Percentiles rank a stretch among this genome's conserved stretches.
Evolutionary conservation across 2,888 invertebrate genomes (phyloP).

Genomic region (Tenthredo notha): DNA sequence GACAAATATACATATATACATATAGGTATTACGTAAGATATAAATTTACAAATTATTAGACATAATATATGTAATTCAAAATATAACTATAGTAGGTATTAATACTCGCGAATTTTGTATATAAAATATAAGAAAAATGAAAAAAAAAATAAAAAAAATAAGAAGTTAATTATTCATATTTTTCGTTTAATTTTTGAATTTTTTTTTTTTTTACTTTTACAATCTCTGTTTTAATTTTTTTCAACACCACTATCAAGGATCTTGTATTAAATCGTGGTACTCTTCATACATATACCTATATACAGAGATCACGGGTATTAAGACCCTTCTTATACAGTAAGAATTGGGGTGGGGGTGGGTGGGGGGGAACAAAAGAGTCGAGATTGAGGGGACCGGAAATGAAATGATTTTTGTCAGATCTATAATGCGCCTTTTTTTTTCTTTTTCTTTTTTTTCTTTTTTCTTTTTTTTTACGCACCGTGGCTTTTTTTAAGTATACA

Average conservation of each 20-base stretch:
- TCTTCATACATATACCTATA: background rate
- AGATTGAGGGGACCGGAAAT: slow-evolving; percentile 35
- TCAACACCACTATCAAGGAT: background rate
- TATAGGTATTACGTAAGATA: too few species aligned
- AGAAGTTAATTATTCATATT: background rate
- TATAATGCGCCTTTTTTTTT: background rate
- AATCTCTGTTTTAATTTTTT: background rate
- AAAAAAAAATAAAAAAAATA: background rate
- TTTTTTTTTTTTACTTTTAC: background rate
- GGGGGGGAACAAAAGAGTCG: slow-evolving; percentile 30
- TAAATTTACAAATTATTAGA: too few species aligned
- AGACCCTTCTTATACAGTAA: background rate
- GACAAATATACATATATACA: background rate
- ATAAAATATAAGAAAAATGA: too few species aligned
- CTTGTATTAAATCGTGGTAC: background rate
- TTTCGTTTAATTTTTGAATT: background rate
- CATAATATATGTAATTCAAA: background rate
- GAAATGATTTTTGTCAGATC: slow-evolving; percentile 43
- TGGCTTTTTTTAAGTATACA: background rate
- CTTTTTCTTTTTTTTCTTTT: too few species aligned
- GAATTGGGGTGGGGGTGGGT: background rate
- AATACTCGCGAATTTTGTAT: background rate
- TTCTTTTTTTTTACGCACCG: background rate
- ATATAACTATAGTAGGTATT: background rate
- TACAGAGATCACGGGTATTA: background rate